Conservation (phyloP, 2,888 invertebrate species). For the Glyphotaelius pellucidus region DNA sequence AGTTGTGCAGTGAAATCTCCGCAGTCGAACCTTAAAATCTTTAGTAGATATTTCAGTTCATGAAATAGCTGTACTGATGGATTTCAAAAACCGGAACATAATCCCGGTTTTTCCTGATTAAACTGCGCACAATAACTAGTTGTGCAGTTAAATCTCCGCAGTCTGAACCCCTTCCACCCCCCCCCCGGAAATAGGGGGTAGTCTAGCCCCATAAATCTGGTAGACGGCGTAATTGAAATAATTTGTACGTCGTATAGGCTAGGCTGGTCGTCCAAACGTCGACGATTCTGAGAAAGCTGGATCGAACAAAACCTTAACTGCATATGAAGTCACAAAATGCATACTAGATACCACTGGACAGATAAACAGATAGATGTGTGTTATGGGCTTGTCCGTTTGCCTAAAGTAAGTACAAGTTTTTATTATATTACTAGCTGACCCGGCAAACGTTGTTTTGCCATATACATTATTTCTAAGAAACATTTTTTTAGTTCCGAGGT, state of each 20-base stretch:
- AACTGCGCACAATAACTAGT: too few species aligned
- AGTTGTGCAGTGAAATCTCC: neutral
- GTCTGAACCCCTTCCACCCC: neutral
- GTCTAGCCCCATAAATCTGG: neutral
- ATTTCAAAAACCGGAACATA: too few species aligned
- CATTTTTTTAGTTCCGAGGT: too few species aligned
- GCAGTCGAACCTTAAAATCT: neutral
- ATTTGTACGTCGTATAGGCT: neutral
- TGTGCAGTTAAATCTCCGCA: too few species aligned
- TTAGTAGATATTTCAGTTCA: too few species aligned
- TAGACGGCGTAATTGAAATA: neutral
- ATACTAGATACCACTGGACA: too few species aligned
- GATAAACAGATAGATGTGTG: too few species aligned
- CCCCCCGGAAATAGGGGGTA: neutral
- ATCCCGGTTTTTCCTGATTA: too few species aligned
- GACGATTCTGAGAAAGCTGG: neutral
- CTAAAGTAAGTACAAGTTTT: too few species aligned
- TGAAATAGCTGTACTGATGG: too few species aligned
- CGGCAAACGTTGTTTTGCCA: conserved; percentile 35
- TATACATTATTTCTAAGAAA: neutral
- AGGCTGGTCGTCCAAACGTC: neutral
- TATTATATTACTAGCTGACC: conserved; percentile 30
- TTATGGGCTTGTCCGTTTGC: too few species aligned
- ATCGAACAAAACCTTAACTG: neutral
- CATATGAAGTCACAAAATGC: neutral